Percentiles rank a stretch among this genome's conserved stretches.
Conservation (phyloP, 2,888 invertebrate genomes). For the Microctonus aethiopoides region DNA sequence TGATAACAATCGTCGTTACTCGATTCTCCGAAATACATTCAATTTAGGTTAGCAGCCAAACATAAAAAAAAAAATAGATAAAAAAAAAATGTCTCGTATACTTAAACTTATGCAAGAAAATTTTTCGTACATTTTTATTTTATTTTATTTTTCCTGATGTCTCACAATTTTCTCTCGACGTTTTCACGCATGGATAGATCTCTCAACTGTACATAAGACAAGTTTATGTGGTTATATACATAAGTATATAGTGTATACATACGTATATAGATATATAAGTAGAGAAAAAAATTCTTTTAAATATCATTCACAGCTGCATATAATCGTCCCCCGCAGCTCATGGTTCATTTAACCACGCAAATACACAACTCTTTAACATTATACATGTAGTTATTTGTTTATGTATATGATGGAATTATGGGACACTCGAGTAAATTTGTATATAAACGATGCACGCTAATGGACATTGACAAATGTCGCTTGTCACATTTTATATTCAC, state of each 20-base stretch:
- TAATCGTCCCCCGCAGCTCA: constrained; percentile 55
- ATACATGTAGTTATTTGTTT: constrained; percentile 36
- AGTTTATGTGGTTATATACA: neutral
- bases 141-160: no score
- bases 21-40: neutral
- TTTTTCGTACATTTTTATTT: no score
- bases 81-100: no score
- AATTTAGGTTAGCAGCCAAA: neutral
- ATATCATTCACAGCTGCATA: constrained; percentile 52
- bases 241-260: neutral
- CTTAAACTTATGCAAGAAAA: no score
- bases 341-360: constrained; percentile 60
- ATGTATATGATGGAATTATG: constrained; percentile 45
- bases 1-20: neutral
- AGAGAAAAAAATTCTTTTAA: neutral
- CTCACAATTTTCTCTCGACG: no score
- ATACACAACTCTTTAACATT: constrained; percentile 62
- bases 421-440: constrained; percentile 36
- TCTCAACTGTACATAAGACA: no score
- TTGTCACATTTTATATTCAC: neutral
- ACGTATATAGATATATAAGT: neutral
- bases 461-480: constrained; percentile 48
- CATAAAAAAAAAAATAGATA: no score
- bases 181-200: no score
- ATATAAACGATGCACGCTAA: constrained; percentile 38